phyloP scores from a whole-genome alignment of 1,140 invertebrate species.

The Anoplophora glabripennis region DNA sequence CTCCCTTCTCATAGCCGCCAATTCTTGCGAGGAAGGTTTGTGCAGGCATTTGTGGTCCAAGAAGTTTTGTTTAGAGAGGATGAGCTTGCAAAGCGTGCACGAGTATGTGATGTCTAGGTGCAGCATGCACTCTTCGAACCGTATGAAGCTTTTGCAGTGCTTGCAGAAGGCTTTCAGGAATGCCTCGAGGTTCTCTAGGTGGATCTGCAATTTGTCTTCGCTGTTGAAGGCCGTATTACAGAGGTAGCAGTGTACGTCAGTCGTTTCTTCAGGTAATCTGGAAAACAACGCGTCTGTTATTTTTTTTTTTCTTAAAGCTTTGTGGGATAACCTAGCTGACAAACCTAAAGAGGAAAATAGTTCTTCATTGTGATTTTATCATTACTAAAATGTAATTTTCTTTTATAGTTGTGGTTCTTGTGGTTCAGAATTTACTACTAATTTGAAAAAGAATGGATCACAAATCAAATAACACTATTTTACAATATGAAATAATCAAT shows the following conservation, averaged over 20 bases:
- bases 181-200: constrained; percentile 17
- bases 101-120: constrained; percentile 10
- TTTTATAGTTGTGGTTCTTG: too few relatives aligned
- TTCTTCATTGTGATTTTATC: too few relatives aligned
- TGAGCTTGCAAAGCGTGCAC: constrained; percentile 13
- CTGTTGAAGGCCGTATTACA: background rate
- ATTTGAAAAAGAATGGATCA: too few relatives aligned
- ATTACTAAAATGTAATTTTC: too few relatives aligned
- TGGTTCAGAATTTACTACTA: too few relatives aligned
- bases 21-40: background rate
- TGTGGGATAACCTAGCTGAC: too few relatives aligned
- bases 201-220: background rate
- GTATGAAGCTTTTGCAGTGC: constrained; percentile 7
- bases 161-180: constrained; percentile 15
- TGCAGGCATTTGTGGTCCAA: constrained; percentile 15
- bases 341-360: too few relatives aligned
- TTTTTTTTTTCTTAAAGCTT: too few relatives aligned
- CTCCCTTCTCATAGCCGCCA: background rate
- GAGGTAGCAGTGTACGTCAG: background rate
- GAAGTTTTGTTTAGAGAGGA: background rate
- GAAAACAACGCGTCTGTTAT: background rate
- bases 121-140: constrained; percentile 14
- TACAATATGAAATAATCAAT: too few relatives aligned
- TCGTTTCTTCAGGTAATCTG: background rate
- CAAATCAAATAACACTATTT: too few relatives aligned